These are phyloP conservation scores for Halcyon badia DNA, from an alignment of 2,797 vertebrate species.

Conservation along the genomic window DNA sequence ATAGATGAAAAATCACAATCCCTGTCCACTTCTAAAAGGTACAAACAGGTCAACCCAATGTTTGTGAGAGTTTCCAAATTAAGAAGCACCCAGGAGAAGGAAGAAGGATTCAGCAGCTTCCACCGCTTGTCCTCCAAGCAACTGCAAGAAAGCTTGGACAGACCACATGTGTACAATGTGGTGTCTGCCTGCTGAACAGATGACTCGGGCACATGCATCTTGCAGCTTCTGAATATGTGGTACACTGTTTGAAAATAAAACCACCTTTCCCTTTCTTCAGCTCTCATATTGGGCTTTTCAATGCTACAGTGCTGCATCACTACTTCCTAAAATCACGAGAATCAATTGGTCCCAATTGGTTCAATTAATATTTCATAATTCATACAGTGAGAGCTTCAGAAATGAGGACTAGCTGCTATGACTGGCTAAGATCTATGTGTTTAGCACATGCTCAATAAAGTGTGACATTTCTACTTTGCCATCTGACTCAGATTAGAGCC, in stretches of 20 bases:
- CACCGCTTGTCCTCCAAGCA: background rate
- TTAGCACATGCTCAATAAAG: background rate
- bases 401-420: background rate
- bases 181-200: background rate
- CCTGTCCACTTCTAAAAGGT: background rate
- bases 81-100: background rate
- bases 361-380: background rate
- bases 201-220: rapidly evolving
- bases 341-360: background rate
- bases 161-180: background rate
- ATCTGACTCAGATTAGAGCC: background rate
- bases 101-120: background rate
- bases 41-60: background rate
- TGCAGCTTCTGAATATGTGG: background rate
- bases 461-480: background rate
- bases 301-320: background rate
- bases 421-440: background rate
- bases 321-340: background rate
- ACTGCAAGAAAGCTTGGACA: background rate
- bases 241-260: background rate
- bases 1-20: background rate
- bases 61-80: background rate
- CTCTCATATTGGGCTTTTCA: background rate
- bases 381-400: background rate
- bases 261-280: background rate